phyloP scores from a whole-genome alignment of 2,888 invertebrate genomes.

The Ornithoptera alexandrae region DNA sequence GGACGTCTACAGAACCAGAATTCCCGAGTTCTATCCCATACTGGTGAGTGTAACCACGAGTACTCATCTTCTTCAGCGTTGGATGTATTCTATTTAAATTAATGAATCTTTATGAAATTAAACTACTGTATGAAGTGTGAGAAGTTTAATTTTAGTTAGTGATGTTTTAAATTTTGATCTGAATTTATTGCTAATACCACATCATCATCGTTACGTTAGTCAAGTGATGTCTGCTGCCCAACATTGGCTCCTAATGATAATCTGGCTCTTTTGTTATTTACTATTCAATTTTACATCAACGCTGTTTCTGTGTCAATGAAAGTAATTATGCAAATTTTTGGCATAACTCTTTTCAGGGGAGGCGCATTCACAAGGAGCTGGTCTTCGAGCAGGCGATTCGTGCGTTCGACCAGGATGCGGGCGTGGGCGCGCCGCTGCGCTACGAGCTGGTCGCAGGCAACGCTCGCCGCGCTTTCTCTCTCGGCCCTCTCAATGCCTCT shows the following conservation, averaged over 20 bases:
- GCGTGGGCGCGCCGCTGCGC: constrained; percentile 85
- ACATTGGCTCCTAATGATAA: too few species aligned
- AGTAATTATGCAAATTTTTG: too few species aligned
- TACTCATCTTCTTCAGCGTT: too few species aligned
- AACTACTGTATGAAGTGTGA: too few species aligned
- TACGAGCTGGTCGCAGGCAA: constrained; percentile 91
- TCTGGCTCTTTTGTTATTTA: background rate
- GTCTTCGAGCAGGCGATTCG: constrained; percentile 85
- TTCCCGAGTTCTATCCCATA: constrained; percentile 90
- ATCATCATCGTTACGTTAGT: too few species aligned
- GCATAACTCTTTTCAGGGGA: constrained; percentile 67
- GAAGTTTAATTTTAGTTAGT: too few species aligned
- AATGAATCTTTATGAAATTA: too few species aligned
- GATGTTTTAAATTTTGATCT: too few species aligned
- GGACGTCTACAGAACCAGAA: constrained; percentile 88
- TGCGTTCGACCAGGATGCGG: constrained; percentile 89
- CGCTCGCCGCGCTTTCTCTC: constrained; percentile 86
- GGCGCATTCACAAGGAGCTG: constrained; percentile 84
- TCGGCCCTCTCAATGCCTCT: constrained; percentile 86
- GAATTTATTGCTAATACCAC: too few species aligned
- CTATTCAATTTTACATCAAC: background rate
- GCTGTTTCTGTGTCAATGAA: background rate
- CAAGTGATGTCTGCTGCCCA: too few species aligned
- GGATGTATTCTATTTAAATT: too few species aligned
- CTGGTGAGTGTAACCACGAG: constrained; percentile 78